A percentile compares a stretch with the other conserved stretches of the same genome.
Conservation (phyloP, 2,113 vertebrate genomes). For the Jacana jacana region DNA sequence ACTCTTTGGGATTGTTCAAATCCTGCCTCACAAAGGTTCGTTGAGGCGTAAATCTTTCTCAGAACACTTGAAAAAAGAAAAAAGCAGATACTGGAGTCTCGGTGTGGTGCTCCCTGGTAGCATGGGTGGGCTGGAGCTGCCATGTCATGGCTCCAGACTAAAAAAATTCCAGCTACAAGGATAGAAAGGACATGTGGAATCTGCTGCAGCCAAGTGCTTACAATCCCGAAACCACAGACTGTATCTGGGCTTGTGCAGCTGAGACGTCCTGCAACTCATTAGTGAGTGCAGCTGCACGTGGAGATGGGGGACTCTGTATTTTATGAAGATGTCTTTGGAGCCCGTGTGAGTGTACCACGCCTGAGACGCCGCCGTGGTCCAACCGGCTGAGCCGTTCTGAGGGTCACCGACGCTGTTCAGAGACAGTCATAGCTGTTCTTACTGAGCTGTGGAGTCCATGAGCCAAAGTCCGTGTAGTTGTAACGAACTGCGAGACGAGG, state of each 20-base stretch:
- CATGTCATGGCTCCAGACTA: not conserved
- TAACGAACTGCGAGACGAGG: rapidly evolving
- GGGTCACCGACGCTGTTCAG: not conserved
- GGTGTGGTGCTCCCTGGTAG: not conserved
- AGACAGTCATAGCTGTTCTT: not conserved
- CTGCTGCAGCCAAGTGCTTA: not conserved
- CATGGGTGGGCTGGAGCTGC: not conserved
- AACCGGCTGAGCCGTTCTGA: not conserved
- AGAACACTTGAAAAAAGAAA: not conserved
- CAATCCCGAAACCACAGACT: not conserved
- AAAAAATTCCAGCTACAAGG: not conserved
- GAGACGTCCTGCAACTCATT: not conserved
- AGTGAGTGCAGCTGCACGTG: not conserved
- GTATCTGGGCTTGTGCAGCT: not conserved
- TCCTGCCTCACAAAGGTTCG: not conserved
- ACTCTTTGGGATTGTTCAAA: not conserved
- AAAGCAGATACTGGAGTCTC: not conserved
- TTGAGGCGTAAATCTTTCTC: not conserved
- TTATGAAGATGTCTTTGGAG: not conserved
- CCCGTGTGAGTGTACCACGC: not conserved
- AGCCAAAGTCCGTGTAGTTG: not conserved
- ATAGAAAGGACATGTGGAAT: not conserved
- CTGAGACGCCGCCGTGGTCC: not conserved
- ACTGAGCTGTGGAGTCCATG: not conserved
- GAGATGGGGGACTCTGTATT: too few relatives aligned